Base-by-base conservation (phyloP, 2,888 invertebrate genomes). In the Ametastegia equiseti region DNA sequence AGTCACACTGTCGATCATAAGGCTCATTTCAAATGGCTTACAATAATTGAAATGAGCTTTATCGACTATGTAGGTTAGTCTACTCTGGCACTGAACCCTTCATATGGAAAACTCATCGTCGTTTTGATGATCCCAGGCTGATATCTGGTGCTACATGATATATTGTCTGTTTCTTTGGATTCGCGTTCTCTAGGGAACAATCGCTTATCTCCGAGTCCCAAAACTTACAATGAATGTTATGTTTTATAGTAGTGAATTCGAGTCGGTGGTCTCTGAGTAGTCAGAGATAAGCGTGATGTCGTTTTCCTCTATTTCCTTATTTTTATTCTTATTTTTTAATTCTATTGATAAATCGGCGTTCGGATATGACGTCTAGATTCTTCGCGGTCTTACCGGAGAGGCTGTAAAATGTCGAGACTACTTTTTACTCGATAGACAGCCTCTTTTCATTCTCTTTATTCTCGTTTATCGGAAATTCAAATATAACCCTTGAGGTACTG, bases 381-480 rank as follows among this genome's bases (percentile, higher is more conserved):
- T 47, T 30, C n/a, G 13, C 11, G 15, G 71, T 30, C 71, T 47
- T 47, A 7, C 0, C 15, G 19, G 11, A 75, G 57, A 5, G 33
- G 13, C 13, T 15, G 54, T 15, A 45, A 15, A 30, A 45, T 45
- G 47, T 71, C 71, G 57, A 75, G 75, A 75, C 33, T 50, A 36
- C 54, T 75, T 33, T 30, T 33, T 75, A 15, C 11, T 54, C 50
- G 54, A 36, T n/a, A 75, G 27, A 23, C 71, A 42, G 19, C 60
- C 78, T 57, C 57, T 33, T 54, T 4, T n/a, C 36, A 45, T 63
- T 78, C 60, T 33, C 54, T 78, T 78, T 78, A 6, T 78, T 78
- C 78, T 78, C 60, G 27, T 78, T 60, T 63, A 63, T 78, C 78
- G 78, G 78, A 60, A 60, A 78, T 78, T 36, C 27, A 36, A 60